Evolutionary conservation across 2,797 vertebrate species (phyloP), one percentile per base, ranked within the genome.

Genomic region (Schizothorax lantsangensis): DNA sequence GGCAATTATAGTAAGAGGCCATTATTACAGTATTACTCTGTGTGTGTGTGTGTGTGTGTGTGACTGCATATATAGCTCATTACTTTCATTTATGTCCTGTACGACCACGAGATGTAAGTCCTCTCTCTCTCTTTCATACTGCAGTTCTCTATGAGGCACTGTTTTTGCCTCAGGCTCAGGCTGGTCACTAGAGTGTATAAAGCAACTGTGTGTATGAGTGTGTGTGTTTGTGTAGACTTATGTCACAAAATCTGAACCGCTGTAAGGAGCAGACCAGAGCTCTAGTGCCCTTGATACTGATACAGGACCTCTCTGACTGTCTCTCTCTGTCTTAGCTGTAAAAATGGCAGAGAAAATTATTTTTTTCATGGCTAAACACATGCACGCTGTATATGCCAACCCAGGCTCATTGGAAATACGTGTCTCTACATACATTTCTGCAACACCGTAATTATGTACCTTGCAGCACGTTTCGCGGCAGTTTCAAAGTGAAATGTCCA

Each of bases 171-270:
- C 47, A 7, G 90, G 92, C 88, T 10, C 84, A 79, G 85, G 79
- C 82, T 79, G 10, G 78, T 82, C 88, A 85, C 49, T 54, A n/a
- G 54, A 89, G 86, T 90, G 84, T 88, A n/a, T n/a, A 79, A 88
- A 74, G 15, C 62, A n/a, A 52, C 59, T 45, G 86, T 64, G 66
- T 86, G 45, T 62, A 38, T 78, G 81, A 33, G 71, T 71, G 72
- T 57, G 79, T 86, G 12, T 62, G 74, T 59, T 36, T 71, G 45
- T 89, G 43, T 79, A 73, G 54, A 84, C 91, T 90, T 92, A 78
- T 93, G 92, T 92, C 91, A 91, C 93, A 94, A 94, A 38, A 43
- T 62, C 36, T 59, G n/a, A 84, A 80, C 38, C 74, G 47, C 82
- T 84, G 82, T 80, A 87, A 74, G 82, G 79, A 30, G 59, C 74